A percentile compares a stretch with the other conserved stretches of the same genome.
These are phyloP conservation scores for Rostratula benghalensis DNA, from an alignment of 2,113 vertebrate species.

Conservation along the genomic window DNA sequence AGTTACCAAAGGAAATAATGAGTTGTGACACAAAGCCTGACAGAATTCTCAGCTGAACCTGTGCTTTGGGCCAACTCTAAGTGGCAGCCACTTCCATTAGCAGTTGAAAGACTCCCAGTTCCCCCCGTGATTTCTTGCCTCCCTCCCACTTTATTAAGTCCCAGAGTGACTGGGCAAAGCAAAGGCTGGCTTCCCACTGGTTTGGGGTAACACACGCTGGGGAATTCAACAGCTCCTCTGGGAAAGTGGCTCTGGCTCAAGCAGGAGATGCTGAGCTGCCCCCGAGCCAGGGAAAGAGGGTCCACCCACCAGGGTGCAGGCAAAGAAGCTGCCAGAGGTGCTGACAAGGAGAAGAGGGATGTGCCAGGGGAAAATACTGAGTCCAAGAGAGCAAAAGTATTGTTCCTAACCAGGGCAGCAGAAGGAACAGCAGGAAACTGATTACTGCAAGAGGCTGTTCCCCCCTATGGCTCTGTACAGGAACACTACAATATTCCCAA, in stretches of 20 bases:
- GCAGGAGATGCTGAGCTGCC: background rate
- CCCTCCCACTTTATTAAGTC: background rate
- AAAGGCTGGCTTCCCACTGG: background rate
- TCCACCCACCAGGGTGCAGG: background rate
- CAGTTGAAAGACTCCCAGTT: background rate
- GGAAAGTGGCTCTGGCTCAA: background rate
- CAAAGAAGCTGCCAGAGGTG: background rate
- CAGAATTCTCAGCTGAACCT: background rate
- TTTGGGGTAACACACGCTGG: background rate
- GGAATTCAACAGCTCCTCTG: background rate
- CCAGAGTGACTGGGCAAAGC: background rate
- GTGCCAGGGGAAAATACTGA: background rate
- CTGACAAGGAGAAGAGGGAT: background rate
- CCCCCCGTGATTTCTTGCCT: background rate
- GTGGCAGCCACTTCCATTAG: conserved; percentile 15
- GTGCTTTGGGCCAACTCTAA: background rate
- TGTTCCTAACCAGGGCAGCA: background rate
- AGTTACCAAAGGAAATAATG: background rate
- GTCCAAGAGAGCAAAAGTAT: background rate
- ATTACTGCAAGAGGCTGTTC: background rate
- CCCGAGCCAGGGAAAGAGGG: background rate
- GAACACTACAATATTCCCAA: background rate
- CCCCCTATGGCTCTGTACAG: background rate
- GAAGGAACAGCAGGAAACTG: background rate
- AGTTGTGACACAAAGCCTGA: background rate